A percentile compares a stretch with the other conserved stretches of the same genome.
Evolutionary conservation across 2,113 vertebrate species (phyloP).

Genomic region (Callocephalon fimbriatum): DNA sequence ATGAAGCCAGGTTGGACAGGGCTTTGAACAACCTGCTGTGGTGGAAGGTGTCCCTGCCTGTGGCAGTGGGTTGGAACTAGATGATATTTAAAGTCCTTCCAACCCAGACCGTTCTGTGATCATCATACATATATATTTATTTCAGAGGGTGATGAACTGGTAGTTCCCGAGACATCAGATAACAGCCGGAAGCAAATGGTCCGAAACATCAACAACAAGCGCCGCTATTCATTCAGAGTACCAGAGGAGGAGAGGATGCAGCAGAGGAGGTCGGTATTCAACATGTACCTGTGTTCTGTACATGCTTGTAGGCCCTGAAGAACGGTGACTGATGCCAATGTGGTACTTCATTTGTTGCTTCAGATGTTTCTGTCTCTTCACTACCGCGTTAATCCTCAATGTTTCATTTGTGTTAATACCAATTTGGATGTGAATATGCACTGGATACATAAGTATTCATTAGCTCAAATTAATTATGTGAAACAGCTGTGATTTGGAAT

Average conservation of each 20-base stretch:
- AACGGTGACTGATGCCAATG: not conserved
- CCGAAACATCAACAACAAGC: conserved; percentile 95
- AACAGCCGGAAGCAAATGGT: conserved; percentile 99
- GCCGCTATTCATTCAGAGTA: conserved; percentile 95
- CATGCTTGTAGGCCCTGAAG: conserved; percentile 1
- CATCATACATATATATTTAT: not conserved
- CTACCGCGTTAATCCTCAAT: not conserved
- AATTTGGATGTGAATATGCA: not conserved
- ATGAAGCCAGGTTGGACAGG: not conserved
- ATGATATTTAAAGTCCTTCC: not conserved
- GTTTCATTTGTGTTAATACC: not conserved
- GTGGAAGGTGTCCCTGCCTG: not conserved
- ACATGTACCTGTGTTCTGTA: conserved; percentile 7
- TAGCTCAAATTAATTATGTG: not conserved
- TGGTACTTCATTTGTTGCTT: not conserved
- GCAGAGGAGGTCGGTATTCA: conserved; percentile 88
- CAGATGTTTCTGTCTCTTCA: not conserved
- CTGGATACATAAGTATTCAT: not conserved
- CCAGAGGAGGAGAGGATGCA: conserved; percentile 96
- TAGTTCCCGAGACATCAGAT: conserved; percentile 96
- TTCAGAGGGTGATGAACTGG: conserved; percentile 95
- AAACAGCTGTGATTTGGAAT: conserved; percentile 42
- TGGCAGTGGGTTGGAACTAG: not conserved
- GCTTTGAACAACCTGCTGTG: not conserved
- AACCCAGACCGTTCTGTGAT: not conserved